These are phyloP conservation scores for Stichopus chloronotus DNA, from an alignment of 35 echinoderm and acorn worm genomes.

Conservation along the genomic window DNA sequence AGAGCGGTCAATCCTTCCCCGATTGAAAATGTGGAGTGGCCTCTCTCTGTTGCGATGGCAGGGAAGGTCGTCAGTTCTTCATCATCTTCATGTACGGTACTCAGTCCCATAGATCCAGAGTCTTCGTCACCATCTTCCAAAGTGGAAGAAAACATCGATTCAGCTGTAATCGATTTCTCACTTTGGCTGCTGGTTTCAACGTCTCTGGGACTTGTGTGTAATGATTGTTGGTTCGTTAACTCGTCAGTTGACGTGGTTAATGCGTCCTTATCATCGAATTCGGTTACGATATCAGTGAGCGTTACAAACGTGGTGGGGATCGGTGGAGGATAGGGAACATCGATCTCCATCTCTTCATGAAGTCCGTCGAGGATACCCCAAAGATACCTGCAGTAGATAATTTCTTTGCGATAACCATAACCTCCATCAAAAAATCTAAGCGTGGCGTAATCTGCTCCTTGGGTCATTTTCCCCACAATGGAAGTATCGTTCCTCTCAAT, in stretches of 20 bases:
- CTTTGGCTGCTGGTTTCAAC: neutral
- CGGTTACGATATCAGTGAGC: neutral
- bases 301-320: neutral
- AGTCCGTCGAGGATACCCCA: slow-evolving; percentile 23
- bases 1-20: neutral
- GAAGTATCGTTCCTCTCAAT: slow-evolving; percentile 11
- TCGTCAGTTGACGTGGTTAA: neutral
- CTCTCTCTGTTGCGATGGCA: neutral
- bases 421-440: slow-evolving; percentile 3
- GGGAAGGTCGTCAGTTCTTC: neutral
- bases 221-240: neutral
- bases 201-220: neutral
- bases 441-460: neutral
- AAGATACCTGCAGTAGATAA: slow-evolving; percentile 34
- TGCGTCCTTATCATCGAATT: neutral
- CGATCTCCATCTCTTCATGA: neutral
- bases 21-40: neutral
- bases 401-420: neutral
- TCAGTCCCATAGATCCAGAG: neutral
- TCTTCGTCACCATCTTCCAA: neutral
- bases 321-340: neutral
- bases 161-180: neutral
- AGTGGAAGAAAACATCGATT: neutral
- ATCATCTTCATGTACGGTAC: neutral
- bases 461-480: neutral